Conservation (phyloP, 2,113 vertebrate genomes). For the Lampris megalopsis region DNA sequence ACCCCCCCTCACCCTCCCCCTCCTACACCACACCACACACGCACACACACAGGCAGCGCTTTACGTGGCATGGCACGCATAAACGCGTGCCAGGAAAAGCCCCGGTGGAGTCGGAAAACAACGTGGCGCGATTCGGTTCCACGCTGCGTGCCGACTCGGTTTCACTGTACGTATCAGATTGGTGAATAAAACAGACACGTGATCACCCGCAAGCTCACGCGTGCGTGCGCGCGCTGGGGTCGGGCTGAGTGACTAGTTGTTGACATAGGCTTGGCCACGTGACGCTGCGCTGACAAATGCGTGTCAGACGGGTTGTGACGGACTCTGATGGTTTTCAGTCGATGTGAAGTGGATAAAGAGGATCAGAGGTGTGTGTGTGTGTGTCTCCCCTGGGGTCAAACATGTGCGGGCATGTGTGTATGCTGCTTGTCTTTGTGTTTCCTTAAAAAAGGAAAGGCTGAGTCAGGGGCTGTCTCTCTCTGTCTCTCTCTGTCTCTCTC, state of each 20-base stretch:
- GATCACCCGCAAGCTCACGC: neutral
- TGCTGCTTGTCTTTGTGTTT: too few relatives aligned
- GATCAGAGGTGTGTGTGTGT: slow-evolving; percentile 1
- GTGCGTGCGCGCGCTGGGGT: neutral
- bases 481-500: slow-evolving; percentile 5
- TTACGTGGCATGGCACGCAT: neutral
- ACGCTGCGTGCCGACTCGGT: neutral
- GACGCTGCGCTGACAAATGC: neutral
- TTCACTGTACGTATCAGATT: neutral
- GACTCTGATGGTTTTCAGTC: neutral
- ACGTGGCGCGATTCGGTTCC: neutral
- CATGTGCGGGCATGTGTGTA: neutral
- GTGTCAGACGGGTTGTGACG: neutral
- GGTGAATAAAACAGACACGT: too few relatives aligned
- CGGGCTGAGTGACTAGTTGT: neutral
- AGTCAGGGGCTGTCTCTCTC: neutral
- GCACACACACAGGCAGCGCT: neutral
- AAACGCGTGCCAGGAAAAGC: neutral
- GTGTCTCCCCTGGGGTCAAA: too few relatives aligned
- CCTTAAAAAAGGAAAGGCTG: too few relatives aligned
- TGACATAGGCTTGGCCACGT: neutral
- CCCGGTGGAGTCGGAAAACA: neutral
- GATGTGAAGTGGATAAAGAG: neutral
- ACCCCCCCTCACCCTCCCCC: too few relatives aligned
- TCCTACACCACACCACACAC: too few relatives aligned